Evolutionary conservation across 53 echinoderm and acorn worm genomes (phyloP), one percentile per base, ranked within the genome.

Genomic region (Actinopyga echinites): DNA sequence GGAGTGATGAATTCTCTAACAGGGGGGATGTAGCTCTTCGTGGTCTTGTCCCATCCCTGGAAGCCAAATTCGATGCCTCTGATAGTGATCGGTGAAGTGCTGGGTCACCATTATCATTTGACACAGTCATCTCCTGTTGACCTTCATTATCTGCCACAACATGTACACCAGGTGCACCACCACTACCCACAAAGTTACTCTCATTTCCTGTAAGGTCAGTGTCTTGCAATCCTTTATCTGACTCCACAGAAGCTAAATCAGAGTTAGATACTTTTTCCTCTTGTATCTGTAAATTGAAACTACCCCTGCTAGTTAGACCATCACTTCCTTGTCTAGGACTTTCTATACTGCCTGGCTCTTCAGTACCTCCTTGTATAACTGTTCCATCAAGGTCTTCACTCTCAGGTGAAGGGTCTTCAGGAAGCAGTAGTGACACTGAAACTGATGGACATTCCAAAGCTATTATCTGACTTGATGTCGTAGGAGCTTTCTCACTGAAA

Each of bases 381-480:
- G 8, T 30, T 25, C 66, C 58, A 13, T 75, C 56, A 82, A 61
- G 9, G 29, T 85, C 80, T 19, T 55, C 82, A 15, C 82, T 31
- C 22, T 86, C 79, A 49, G 56, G 54, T 13, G 56, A 77, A 1
- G 73, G 83, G 28, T 59, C 34, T 44, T 77, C 56, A 4, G 94
- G 90, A 65, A 94, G 57, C 74, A 96, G 66, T 3, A 94, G 65
- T 60, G 90, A 88, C 11, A 89, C 81, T 30, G 85, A 86, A 8
- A 90, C 79, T 30, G 79, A 75, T 4, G 93, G 93, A 57, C 89
- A 89, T 79, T 88, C 86, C 34, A 94, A 75, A 25, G 93, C 90
- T 31, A 96, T 62, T 2, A 92, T 83, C 59, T 86, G 92, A 67
- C 90, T 90, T 10, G 97, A 83, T 0, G 80, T 64, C 0, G 91